Conservation (phyloP, 2,113 vertebrate species). For the Caretta caretta region DNA sequence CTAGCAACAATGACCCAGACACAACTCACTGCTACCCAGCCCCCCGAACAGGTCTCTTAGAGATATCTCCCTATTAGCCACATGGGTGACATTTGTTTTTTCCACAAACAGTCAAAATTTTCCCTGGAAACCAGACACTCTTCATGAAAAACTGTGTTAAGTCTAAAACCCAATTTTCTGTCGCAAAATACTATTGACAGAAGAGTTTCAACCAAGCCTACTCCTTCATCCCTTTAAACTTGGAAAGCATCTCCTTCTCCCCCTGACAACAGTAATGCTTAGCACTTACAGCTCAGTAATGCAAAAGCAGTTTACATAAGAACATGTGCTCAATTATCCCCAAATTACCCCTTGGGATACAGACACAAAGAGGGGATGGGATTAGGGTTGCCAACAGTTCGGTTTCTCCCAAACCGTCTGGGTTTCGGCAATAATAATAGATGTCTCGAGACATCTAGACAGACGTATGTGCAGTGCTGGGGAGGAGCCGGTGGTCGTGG, state of each 20-base stretch:
- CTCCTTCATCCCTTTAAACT: not conserved
- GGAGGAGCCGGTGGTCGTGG: too few species aligned
- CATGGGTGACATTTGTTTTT: not conserved
- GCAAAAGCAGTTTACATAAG: not conserved
- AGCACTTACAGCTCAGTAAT: not conserved
- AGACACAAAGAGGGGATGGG: fast-evolving
- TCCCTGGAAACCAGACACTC: fast-evolving
- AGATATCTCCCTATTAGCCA: too few species aligned
- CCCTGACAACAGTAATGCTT: not conserved
- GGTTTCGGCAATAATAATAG: too few species aligned
- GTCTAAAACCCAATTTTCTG: fast-evolving
- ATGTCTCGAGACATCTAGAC: too few species aligned
- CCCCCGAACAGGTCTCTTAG: too few species aligned
- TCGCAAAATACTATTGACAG: not conserved
- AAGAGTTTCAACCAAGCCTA: not conserved
- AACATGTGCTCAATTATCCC: not conserved
- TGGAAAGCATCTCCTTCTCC: not conserved
- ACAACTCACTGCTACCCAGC: too few species aligned
- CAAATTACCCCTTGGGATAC: not conserved
- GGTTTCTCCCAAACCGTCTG: too few species aligned
- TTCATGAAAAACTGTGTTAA: not conserved
- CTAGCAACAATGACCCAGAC: too few species aligned
- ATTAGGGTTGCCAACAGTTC: too few species aligned
- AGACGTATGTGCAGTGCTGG: too few species aligned
- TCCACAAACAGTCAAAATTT: not conserved